Conservation (phyloP, 2,888 invertebrate genomes). For the Lycaena phlaeas region DNA sequence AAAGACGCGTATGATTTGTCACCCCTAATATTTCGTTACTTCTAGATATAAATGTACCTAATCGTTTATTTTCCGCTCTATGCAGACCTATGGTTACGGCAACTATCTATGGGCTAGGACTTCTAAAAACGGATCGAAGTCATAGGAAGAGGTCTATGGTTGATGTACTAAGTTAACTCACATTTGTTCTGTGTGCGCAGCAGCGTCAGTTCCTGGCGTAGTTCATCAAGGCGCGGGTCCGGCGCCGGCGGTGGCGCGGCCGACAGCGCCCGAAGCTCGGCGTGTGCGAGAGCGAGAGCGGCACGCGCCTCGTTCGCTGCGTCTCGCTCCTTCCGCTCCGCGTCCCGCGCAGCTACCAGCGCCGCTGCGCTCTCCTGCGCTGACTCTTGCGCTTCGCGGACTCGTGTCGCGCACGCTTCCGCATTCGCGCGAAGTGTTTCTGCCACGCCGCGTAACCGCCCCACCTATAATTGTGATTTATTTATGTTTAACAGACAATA, state of each 20-base stretch:
- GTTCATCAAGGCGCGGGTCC: slow-evolving; percentile 81
- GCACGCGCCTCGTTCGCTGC: slow-evolving; percentile 59
- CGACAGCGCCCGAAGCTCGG: slow-evolving; percentile 76
- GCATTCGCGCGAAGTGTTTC: slow-evolving; percentile 74
- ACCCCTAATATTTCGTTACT: too few species aligned
- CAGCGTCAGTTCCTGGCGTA: slow-evolving; percentile 80
- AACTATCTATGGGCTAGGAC: too few species aligned
- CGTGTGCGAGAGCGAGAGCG: slow-evolving; percentile 76
- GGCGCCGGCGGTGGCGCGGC: slow-evolving; percentile 78
- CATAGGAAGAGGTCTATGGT: too few species aligned
- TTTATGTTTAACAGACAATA: too few species aligned
- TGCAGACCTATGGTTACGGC: too few species aligned
- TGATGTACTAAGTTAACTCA: too few species aligned
- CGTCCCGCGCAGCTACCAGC: slow-evolving; percentile 59
- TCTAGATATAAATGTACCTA: too few species aligned
- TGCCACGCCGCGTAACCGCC: slow-evolving; percentile 63
- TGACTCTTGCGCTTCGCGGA: slow-evolving; percentile 69
- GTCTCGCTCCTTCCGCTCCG: slow-evolving; percentile 59
- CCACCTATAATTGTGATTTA: slow-evolving; percentile 38
- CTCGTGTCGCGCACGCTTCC: slow-evolving; percentile 66
- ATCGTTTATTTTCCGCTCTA: too few species aligned
- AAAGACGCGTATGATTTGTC: too few species aligned
- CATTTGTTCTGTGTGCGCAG: slow-evolving; percentile 84
- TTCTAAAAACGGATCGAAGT: too few species aligned
- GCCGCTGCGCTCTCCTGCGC: slow-evolving; percentile 61